Conservation (phyloP, 2,888 invertebrate genomes). For the Augochlorella aurata region DNA sequence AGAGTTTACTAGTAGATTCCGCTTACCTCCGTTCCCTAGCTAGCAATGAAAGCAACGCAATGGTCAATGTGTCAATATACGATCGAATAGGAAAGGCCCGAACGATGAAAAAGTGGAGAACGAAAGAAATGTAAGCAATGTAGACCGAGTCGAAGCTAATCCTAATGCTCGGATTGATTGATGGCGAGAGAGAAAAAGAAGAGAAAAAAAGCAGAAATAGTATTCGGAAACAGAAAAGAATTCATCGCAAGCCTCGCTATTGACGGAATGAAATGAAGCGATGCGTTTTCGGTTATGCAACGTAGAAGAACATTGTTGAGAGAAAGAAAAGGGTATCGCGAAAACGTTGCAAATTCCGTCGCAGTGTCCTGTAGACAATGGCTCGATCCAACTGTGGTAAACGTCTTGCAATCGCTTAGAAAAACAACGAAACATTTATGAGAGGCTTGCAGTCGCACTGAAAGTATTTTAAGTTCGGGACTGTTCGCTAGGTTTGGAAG, state of each 20-base stretch:
- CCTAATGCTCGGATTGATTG: not conserved
- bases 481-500: slow-evolving; percentile 45
- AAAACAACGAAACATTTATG: slow-evolving; percentile 61
- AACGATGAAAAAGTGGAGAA: slow-evolving; percentile 43
- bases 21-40: slow-evolving; percentile 81
- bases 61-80: slow-evolving; percentile 76
- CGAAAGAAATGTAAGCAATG: slow-evolving; percentile 15
- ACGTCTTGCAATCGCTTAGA: slow-evolving; percentile 49
- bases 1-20: slow-evolving; percentile 65
- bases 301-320: slow-evolving; percentile 13
- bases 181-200: not conserved
- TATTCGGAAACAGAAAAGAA: slow-evolving; percentile 8
- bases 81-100: slow-evolving; percentile 54
- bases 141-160: slow-evolving; percentile 17
- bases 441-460: slow-evolving; percentile 69
- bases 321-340: slow-evolving; percentile 12
- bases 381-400: slow-evolving; percentile 80
- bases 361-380: slow-evolving; percentile 80
- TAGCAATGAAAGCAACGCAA: slow-evolving; percentile 80
- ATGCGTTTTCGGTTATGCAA: slow-evolving; percentile 39
- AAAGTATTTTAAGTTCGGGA: slow-evolving; percentile 49
- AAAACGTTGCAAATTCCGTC: slow-evolving; percentile 40
- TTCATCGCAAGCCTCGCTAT: slow-evolving; percentile 66
- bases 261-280: slow-evolving; percentile 53
- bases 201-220: not conserved